phyloP scores from a whole-genome alignment of 2,797 vertebrate genomes.

The Labroides dimidiatus region DNA sequence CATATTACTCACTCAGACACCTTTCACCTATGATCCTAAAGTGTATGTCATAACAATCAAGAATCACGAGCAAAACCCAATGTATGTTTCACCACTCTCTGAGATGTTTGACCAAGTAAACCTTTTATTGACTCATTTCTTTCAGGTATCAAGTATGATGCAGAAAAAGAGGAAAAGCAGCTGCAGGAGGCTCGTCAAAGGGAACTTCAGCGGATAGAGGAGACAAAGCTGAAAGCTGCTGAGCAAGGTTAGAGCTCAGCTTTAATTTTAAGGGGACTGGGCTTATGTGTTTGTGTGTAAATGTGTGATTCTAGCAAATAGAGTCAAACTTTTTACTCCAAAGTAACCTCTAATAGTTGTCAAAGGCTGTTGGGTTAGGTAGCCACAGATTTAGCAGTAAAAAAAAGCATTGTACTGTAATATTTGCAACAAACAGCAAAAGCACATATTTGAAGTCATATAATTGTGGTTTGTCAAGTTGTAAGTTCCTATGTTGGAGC shows the following conservation, averaged over 20 bases:
- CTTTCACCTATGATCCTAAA: conserved; percentile 27
- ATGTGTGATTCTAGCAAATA: neutral
- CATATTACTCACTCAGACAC: neutral
- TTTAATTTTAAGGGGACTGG: conserved; percentile 2
- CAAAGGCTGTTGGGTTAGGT: neutral
- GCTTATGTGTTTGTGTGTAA: neutral
- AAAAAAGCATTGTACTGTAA: neutral
- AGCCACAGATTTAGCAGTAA: neutral
- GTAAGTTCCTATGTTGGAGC: conserved; percentile 26
- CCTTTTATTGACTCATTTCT: neutral
- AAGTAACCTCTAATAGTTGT: neutral
- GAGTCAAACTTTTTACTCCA: neutral
- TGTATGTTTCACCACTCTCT: conserved; percentile 10
- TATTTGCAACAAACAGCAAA: neutral
- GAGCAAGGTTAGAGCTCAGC: conserved; percentile 86
- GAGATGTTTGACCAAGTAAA: neutral
- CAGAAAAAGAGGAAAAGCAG: conserved; percentile 94
- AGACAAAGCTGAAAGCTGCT: conserved; percentile 94
- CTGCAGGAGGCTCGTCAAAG: conserved; percentile 92
- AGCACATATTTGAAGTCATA: neutral
- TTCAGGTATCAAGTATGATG: conserved; percentile 95
- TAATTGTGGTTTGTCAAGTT: conserved; percentile 16
- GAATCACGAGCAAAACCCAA: conserved; percentile 3
- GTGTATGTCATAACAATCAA: conserved; percentile 12
- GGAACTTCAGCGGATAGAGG: conserved; percentile 95